A percentile compares a stretch with the other conserved stretches of the same genome.
Conservation (phyloP, 2,113 vertebrate species). For the Morphnarchus princeps region DNA sequence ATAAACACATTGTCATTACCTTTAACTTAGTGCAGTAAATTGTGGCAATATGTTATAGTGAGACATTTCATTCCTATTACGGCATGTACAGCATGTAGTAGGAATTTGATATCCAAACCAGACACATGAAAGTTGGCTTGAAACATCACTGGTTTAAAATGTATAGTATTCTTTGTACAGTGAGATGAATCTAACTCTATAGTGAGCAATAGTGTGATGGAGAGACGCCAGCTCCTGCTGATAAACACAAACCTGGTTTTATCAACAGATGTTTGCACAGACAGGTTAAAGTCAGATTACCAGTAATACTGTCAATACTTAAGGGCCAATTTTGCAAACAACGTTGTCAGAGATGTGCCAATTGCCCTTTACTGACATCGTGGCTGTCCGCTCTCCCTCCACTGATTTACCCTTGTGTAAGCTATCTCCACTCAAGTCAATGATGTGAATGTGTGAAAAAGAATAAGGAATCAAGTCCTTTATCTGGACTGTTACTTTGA, state of each 20-base stretch:
- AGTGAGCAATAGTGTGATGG: accelerated
- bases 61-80: neutral
- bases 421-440: neutral
- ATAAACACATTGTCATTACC: neutral
- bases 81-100: neutral
- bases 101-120: conserved; percentile 30
- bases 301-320: neutral
- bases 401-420: neutral
- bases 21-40: neutral
- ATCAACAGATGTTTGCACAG: neutral
- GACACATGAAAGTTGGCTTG: neutral
- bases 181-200: neutral
- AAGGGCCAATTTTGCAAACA: neutral
- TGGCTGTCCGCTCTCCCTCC: neutral
- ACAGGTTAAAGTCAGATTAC: neutral
- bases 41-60: neutral
- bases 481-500: neutral
- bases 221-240: neutral
- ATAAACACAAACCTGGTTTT: neutral
- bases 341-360: neutral
- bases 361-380: neutral
- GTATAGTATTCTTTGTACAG: neutral
- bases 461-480: neutral
- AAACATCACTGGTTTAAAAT: neutral
- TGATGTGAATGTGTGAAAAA: neutral